Evolutionary conservation across 2,797 vertebrate genomes (phyloP), one percentile per base, ranked within the genome.

Genomic region (Enteromius thamalakanensis): DNA sequence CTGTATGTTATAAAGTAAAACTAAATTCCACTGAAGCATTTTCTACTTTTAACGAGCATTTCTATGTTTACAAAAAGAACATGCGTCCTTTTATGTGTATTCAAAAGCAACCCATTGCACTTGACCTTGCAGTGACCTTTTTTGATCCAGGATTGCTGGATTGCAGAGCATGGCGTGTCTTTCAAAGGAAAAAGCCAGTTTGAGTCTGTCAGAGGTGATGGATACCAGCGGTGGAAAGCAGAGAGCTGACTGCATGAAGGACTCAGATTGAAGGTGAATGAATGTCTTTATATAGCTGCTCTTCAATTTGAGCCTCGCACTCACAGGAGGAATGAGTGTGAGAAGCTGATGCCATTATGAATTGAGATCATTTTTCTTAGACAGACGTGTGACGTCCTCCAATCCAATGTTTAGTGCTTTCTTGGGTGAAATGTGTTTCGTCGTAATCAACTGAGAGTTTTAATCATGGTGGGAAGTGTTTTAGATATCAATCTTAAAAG

Each of bases 181-280:
- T 60, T 76, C 80, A 69, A 79, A 68, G 34, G 60, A 58, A 81
- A 68, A 47, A 51, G 26, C 55, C 55, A 40, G 62, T 80, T 37
- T 84, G 79, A 40, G 70, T 62, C 70, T 80, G 76, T 87, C 79
- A 84, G 74, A 23, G 51, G 49, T 84, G 82, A 88, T 80, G 65
- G 79, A 88, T 86, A 79, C 68, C 67, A 65, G 62, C 15, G 0
- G 23, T 72, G 76, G 79, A 62, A 67, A 67, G 70, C 19, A 9
- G 45, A 76, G 76, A 71, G 49, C 58, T 67, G 26, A 40, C 83
- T 81, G 79, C 80, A 80, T 69, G 79, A 87, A 76, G 86, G 79
- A 79, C 86, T 70, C 17, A 72, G 84, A 76, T 58, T 84, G 71
- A 87, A 84, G 82, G 70, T 84, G 83, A 84, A 64, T 68, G 71